Evolutionary conservation across 2,113 vertebrate species (phyloP).

Genomic region (Sarotherodon lohbergeri): DNA sequence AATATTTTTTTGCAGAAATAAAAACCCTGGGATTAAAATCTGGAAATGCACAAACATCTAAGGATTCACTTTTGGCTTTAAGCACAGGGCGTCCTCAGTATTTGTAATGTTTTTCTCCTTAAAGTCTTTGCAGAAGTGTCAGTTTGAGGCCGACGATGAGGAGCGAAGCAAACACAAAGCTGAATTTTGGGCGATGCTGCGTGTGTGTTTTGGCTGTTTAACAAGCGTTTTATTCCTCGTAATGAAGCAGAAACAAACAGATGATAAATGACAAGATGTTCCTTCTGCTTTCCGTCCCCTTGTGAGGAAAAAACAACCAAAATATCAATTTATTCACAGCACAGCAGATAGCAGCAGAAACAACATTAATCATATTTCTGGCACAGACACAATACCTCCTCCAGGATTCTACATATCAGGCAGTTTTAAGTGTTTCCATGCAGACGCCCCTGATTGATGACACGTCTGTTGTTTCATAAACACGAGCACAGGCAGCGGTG

Average conservation of each 20-base stretch:
- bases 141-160: background rate
- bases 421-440: background rate
- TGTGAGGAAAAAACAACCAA: background rate
- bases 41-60: background rate
- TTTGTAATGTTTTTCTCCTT: background rate
- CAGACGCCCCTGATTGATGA: background rate
- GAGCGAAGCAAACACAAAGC: background rate
- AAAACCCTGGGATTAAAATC: background rate
- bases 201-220: background rate
- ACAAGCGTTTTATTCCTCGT: background rate
- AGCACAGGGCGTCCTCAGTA: fast-evolving
- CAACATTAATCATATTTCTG: slow-evolving; percentile 13
- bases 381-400: background rate
- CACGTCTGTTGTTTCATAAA: background rate
- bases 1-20: background rate
- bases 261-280: background rate
- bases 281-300: background rate
- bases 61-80: background rate
- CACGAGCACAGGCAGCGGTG: background rate
- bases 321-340: background rate
- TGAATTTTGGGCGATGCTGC: background rate
- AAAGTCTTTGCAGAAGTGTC: background rate
- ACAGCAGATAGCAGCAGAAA: background rate
- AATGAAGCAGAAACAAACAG: slow-evolving; percentile 6
- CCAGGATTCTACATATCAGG: background rate